Conservation (phyloP, 2,113 vertebrate species). For the Gavia stellata region DNA sequence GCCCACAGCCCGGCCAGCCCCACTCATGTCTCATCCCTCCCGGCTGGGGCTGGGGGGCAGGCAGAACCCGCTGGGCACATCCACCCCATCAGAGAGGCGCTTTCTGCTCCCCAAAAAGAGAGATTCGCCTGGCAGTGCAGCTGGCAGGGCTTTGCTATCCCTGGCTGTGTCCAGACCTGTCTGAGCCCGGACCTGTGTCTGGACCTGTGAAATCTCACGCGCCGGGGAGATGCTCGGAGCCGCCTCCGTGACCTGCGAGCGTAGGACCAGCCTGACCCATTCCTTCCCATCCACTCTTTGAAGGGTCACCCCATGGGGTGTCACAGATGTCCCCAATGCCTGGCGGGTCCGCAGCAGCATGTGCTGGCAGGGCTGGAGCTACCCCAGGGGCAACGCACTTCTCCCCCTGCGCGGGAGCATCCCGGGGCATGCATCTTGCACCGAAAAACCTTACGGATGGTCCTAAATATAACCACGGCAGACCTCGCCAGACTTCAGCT, state of each 20-base stretch:
- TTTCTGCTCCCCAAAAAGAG: not conserved
- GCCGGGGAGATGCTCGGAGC: fast-evolving
- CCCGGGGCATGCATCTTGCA: fast-evolving
- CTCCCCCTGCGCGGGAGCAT: not conserved
- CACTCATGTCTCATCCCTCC: not conserved
- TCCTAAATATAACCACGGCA: not conserved
- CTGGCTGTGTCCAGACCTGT: not conserved
- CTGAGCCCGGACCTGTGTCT: not conserved
- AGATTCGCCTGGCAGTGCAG: fast-evolving
- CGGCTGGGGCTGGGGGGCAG: not conserved
- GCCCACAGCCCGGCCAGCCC: not conserved
- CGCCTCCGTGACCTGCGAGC: fast-evolving
- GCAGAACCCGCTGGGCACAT: not conserved
- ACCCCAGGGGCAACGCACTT: not conserved
- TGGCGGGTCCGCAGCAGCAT: fast-evolving
- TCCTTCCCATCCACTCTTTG: not conserved
- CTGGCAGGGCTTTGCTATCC: not conserved
- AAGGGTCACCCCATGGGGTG: not conserved
- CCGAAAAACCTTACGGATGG: not conserved
- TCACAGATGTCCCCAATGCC: not conserved
- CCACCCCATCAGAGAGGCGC: not conserved
- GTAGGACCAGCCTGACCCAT: not conserved
- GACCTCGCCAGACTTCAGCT: not conserved
- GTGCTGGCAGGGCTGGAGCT: not conserved
- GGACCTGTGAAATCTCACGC: not conserved